Percentiles rank a stretch among this genome's conserved stretches.
Evolutionary conservation across 2,797 vertebrate genomes (phyloP).

Genomic region (Arrhamphus sclerolepis): DNA sequence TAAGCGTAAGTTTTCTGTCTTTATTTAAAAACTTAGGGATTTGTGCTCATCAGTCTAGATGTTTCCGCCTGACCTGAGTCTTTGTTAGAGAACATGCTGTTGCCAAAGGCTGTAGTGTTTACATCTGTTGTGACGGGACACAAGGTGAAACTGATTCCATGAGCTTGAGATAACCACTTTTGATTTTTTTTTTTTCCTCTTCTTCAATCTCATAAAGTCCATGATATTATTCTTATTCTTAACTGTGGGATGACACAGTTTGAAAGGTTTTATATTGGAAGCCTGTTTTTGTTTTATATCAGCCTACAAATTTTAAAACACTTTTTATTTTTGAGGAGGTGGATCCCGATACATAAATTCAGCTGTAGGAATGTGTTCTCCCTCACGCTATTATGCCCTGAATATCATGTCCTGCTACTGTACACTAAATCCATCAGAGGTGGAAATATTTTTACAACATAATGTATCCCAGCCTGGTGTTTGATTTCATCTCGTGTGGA

Average conservation of each 20-base stretch:
- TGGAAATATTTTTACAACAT: conserved; percentile 42
- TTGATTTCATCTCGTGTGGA: conserved; percentile 57
- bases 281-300: not conserved
- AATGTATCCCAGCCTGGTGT: conserved; percentile 46
- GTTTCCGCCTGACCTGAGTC: too few relatives aligned
- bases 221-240: too few relatives aligned
- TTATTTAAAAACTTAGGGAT: not conserved
- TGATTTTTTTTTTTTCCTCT: too few relatives aligned
- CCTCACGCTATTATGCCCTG: conserved; percentile 2
- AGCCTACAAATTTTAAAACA: not conserved
- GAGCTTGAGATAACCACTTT: too few relatives aligned
- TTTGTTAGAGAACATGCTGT: not conserved
- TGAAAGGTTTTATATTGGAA: conserved; percentile 2
- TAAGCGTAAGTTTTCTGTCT: conserved; percentile 20
- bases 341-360: conserved; percentile 5
- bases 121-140: conserved; percentile 4
- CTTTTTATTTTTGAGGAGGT: too few relatives aligned
- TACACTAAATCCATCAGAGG: conserved; percentile 24
- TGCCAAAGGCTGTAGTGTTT: conserved; percentile 14
- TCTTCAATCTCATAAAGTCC: too few relatives aligned
- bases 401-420: conserved; percentile 14
- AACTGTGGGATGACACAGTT: not conserved
- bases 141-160: not conserved
- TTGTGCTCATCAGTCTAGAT: too few relatives aligned
- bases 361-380: conserved; percentile 6